Conservation (phyloP, 2,113 vertebrate species). For the Bubo bubo region DNA sequence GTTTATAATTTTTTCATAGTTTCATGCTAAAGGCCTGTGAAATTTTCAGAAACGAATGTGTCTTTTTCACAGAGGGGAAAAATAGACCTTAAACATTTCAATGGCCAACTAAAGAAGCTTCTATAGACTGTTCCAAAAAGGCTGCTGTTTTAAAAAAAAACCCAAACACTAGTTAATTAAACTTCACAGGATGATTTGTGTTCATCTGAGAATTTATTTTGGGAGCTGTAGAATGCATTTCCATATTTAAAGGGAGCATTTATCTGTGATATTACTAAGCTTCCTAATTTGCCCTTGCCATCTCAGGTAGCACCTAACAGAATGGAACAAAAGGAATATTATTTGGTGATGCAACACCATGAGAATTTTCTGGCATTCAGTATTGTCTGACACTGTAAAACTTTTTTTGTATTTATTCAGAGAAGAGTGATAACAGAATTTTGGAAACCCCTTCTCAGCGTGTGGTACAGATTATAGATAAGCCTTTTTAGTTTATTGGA, state of each 20-base stretch:
- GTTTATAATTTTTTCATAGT: background rate
- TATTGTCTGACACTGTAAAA: background rate
- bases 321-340: background rate
- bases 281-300: conserved; percentile 16
- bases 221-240: conserved; percentile 44
- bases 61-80: background rate
- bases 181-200: background rate
- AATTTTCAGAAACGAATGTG: background rate
- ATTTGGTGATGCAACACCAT: background rate
- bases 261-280: conserved; percentile 1
- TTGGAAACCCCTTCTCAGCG: background rate
- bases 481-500: background rate
- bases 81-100: background rate
- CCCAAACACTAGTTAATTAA: conserved; percentile 3
- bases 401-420: background rate
- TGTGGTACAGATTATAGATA: background rate
- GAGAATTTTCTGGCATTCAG: background rate
- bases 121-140: background rate
- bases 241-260: conserved; percentile 47
- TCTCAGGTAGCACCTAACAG: background rate
- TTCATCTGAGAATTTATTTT: conserved; percentile 53
- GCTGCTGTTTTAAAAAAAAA: background rate
- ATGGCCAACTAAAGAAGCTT: background rate
- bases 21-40: background rate
- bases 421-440: background rate